Conservation (phyloP, 2,888 invertebrate genomes). For the Scaptomyza caliginosa region DNA sequence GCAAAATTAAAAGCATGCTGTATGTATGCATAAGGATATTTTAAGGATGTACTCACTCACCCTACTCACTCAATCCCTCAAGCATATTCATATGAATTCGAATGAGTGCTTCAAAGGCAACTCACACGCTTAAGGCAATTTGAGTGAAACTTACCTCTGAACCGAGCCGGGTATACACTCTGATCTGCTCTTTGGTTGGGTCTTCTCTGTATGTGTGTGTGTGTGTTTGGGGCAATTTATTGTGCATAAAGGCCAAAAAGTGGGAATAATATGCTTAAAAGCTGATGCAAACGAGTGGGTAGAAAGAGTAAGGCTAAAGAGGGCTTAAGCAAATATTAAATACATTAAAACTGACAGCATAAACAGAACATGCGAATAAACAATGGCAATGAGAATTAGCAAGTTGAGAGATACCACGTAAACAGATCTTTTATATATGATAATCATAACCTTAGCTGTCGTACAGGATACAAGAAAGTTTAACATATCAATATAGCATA, state of each 20-base stretch:
- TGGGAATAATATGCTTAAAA: slow-evolving; percentile 59
- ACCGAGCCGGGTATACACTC: slow-evolving; percentile 4
- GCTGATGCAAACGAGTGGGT: background rate
- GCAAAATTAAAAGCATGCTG: slow-evolving; percentile 73
- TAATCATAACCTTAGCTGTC: background rate
- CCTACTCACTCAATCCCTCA: background rate
- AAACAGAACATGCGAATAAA: slow-evolving; percentile 42
- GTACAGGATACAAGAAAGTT: background rate
- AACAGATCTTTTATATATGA: background rate
- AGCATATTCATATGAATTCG: slow-evolving; percentile 8
- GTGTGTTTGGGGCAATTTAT: slow-evolving; percentile 48
- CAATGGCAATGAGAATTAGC: background rate
- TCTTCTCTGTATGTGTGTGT: too few species aligned
- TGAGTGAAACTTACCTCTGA: slow-evolving; percentile 52
- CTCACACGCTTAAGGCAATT: slow-evolving; percentile 63
- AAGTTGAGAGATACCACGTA: background rate
- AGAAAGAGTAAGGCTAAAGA: background rate
- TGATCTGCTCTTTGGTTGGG: slow-evolving; percentile 21
- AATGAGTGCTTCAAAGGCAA: slow-evolving; percentile 64
- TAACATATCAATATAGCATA: background rate
- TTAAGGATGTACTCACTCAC: slow-evolving; percentile 23
- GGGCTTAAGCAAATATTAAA: slow-evolving; percentile 72
- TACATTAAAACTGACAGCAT: slow-evolving; percentile 74
- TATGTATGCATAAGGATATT: slow-evolving; percentile 23
- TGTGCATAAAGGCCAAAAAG: slow-evolving; percentile 67